Percentiles rank a stretch among this genome's conserved stretches.
Conservation (phyloP, 2,888 invertebrate species). For the Callyntrura guangdongensis region DNA sequence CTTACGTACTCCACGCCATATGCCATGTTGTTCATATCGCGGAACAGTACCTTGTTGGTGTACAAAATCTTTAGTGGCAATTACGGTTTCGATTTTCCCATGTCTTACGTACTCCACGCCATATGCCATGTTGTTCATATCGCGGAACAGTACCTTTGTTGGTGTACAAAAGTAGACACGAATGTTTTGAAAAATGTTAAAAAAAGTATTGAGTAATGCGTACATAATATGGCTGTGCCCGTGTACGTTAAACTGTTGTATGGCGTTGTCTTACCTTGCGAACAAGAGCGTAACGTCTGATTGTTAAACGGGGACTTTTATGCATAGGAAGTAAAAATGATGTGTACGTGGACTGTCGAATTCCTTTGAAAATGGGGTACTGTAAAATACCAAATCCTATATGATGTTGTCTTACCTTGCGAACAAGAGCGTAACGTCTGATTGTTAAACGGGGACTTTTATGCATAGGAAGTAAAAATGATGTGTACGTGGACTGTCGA, state of each 20-base stretch:
- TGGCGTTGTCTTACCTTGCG: neutral
- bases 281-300: constrained; percentile 58
- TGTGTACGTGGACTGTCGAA: constrained; percentile 61
- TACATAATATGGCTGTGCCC: too few relatives aligned
- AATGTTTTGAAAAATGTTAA: neutral
- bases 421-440: constrained; percentile 54
- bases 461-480: constrained; percentile 59
- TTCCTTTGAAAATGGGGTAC: constrained; percentile 68
- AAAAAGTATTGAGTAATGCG: too few relatives aligned
- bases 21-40: constrained; percentile 65
- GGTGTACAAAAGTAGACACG: neutral
- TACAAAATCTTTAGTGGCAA: constrained; percentile 77
- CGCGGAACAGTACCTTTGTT: constrained; percentile 62
- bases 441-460: constrained; percentile 61
- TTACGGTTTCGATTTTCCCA: constrained; percentile 64
- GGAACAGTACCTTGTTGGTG: constrained; percentile 55
- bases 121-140: constrained; percentile 63
- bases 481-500: constrained; percentile 61
- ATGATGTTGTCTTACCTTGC: constrained; percentile 23
- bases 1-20: constrained; percentile 74
- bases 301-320: constrained; percentile 57
- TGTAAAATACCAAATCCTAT: constrained; percentile 62
- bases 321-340: constrained; percentile 60
- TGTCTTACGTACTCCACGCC: constrained; percentile 78
- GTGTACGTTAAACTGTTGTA: too few relatives aligned